Conservation (phyloP, 2,113 vertebrate genomes). For the Chiloscyllium plagiosum region DNA sequence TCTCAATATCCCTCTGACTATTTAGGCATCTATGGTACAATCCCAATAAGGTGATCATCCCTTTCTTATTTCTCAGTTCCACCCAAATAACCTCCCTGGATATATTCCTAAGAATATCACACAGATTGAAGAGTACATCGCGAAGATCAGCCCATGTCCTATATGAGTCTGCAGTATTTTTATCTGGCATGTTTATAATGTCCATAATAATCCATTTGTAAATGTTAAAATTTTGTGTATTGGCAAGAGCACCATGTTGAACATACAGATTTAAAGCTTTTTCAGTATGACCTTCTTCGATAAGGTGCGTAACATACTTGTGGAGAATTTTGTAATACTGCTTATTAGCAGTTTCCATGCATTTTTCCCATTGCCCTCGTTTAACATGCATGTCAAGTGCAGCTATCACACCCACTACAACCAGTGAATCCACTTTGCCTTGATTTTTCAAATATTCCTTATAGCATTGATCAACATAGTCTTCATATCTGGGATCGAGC, state of each 20-base stretch:
- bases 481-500: constrained; percentile 81
- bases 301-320: constrained; percentile 87
- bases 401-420: constrained; percentile 84
- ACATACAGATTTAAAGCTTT: constrained; percentile 77
- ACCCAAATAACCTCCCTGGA: too few relatives aligned
- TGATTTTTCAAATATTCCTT: constrained; percentile 91
- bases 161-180: constrained; percentile 66
- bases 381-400: constrained; percentile 90
- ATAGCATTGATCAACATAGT: constrained; percentile 87
- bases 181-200: constrained; percentile 64
- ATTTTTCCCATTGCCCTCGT: constrained; percentile 90
- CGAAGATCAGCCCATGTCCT: constrained; percentile 81
- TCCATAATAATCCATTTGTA: constrained; percentile 91
- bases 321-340: constrained; percentile 92
- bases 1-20: too few relatives aligned
- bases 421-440: constrained; percentile 88
- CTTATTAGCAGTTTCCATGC: constrained; percentile 83
- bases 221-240: constrained; percentile 94
- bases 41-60: too few relatives aligned
- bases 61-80: too few relatives aligned
- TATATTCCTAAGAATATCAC: too few relatives aligned
- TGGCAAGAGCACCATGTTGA: constrained; percentile 79
- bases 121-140: constrained; percentile 71
- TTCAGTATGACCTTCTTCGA: constrained; percentile 65
- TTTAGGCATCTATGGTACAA: too few relatives aligned